Conservation (phyloP, 1,140 invertebrate genomes). For the Akabosia matsudoensis region DNA sequence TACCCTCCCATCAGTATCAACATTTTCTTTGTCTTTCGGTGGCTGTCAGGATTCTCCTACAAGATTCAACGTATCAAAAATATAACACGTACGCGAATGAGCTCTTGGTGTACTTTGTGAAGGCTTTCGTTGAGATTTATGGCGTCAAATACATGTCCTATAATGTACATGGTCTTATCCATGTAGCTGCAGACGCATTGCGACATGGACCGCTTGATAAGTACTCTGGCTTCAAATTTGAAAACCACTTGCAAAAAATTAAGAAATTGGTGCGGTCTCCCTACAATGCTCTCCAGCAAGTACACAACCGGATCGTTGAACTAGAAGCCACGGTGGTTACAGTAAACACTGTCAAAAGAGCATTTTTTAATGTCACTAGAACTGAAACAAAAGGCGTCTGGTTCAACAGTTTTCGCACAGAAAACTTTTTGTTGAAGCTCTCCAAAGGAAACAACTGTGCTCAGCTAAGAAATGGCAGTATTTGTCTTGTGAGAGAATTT, state of each 20-base stretch:
- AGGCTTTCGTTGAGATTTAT: slow-evolving; percentile 45
- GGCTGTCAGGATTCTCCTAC: slow-evolving; percentile 49
- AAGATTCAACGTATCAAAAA: slow-evolving; percentile 30
- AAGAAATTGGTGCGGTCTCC: slow-evolving; percentile 46
- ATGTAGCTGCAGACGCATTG: slow-evolving; percentile 17
- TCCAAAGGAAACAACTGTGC: neutral
- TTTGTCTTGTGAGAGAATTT: no score
- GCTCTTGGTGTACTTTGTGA: slow-evolving; percentile 49
- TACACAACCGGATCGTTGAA: neutral
- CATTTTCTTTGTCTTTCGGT: slow-evolving; percentile 52
- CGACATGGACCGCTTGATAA: slow-evolving; percentile 33
- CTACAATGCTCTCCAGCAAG: neutral
- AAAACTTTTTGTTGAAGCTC: neutral
- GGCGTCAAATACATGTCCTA: slow-evolving; percentile 39
- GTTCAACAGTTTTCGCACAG: no score
- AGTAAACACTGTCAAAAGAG: neutral
- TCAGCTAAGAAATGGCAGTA: no score
- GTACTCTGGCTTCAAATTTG: slow-evolving; percentile 38
- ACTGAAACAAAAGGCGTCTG: no score
- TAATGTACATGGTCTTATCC: slow-evolving; percentile 41
- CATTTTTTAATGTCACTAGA: neutral
- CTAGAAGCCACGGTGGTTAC: neutral
- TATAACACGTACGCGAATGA: slow-evolving; percentile 47
- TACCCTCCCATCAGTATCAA: slow-evolving; percentile 49
- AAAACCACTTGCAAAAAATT: slow-evolving; percentile 42